Conservation (phyloP, 2,888 invertebrate genomes). For the Drosophila tanythrix region DNA sequence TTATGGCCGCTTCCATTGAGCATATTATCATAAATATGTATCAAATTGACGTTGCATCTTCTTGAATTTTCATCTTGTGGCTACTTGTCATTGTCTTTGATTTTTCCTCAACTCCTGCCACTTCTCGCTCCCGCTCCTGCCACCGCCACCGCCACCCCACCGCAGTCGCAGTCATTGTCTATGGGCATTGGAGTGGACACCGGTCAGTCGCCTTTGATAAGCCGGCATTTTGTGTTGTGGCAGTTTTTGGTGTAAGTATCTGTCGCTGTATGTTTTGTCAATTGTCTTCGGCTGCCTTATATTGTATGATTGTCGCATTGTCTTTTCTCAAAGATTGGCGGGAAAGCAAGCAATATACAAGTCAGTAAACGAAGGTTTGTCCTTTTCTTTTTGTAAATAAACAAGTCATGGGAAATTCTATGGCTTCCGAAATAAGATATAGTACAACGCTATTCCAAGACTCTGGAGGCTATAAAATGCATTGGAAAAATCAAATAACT, state of each 20-base stretch:
- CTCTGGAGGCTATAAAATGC: not conserved
- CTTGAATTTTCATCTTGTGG: slow-evolving; percentile 79
- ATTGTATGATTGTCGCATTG: slow-evolving; percentile 58
- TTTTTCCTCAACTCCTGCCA: slow-evolving; percentile 68
- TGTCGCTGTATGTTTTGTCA: slow-evolving; percentile 55
- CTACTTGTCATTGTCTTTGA: slow-evolving; percentile 80
- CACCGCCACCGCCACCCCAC: not conserved
- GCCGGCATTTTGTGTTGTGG: slow-evolving; percentile 67
- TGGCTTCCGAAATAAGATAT: slow-evolving; percentile 1
- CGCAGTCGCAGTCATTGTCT: slow-evolving; percentile 55
- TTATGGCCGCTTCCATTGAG: slow-evolving; percentile 58
- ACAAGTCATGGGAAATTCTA: slow-evolving; percentile 24
- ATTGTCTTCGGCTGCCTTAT: slow-evolving; percentile 46
- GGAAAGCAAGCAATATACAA: slow-evolving; percentile 29
- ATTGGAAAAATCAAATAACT: not conserved
- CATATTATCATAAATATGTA: slow-evolving; percentile 80
- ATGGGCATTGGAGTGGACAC: slow-evolving; percentile 69
- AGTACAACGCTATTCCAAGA: not conserved
- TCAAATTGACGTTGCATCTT: slow-evolving; percentile 80
- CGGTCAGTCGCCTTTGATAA: slow-evolving; percentile 64
- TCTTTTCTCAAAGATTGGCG: slow-evolving; percentile 46
- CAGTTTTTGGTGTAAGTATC: slow-evolving; percentile 58
- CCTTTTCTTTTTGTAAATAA: slow-evolving; percentile 14
- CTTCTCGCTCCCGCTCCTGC: slow-evolving; percentile 1
- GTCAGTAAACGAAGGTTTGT: slow-evolving; percentile 1